Conservation (phyloP, 2,888 invertebrate species). For the Cephalotes varians region DNA sequence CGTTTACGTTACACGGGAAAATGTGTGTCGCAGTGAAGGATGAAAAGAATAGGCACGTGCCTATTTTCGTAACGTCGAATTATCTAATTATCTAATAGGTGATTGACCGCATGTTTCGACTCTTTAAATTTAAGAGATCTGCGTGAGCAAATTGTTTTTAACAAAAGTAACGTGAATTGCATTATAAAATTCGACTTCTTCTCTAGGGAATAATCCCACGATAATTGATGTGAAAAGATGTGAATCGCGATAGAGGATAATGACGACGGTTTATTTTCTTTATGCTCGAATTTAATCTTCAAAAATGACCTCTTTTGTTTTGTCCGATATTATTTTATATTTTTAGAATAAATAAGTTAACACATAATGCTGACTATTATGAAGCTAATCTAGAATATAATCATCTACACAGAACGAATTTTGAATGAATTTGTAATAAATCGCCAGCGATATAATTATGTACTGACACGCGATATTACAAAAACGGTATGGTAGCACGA, state of each 20-base stretch:
- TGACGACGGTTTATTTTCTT: neutral
- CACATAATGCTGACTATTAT: neutral
- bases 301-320: neutral
- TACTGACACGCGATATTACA: neutral
- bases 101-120: neutral
- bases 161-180: neutral
- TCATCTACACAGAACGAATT: neutral
- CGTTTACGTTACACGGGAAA: slow-evolving; percentile 59
- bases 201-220: neutral
- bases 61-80: slow-evolving; percentile 16
- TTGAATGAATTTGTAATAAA: neutral
- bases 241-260: neutral
- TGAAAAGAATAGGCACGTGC: neutral
- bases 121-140: neutral
- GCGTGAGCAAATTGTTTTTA: neutral
- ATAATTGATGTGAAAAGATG: neutral
- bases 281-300: neutral
- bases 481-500: neutral
- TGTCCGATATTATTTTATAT: neutral
- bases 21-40: slow-evolving; percentile 59
- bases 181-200: slow-evolving; percentile 3
- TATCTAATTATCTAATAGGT: slow-evolving; percentile 39
- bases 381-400: neutral
- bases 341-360: neutral
- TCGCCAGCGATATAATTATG: neutral